Base-by-base conservation (phyloP, 2,113 vertebrate genomes). In the Eurystomus gularis region DNA sequence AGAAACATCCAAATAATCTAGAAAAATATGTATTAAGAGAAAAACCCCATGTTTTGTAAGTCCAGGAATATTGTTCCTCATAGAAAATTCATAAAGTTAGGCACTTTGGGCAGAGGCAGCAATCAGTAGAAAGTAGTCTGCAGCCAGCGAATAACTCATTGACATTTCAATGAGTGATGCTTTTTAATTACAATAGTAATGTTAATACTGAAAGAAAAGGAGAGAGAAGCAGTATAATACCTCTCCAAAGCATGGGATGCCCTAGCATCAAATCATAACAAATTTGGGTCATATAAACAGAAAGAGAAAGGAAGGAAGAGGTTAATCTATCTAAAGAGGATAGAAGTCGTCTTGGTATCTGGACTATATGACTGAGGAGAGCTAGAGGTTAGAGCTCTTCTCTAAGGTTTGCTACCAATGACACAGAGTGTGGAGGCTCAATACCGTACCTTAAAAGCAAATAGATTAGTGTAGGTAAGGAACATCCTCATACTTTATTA, bases 351-450 rank as follows among this genome's bases (percentile, higher is more conserved):
- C 46, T 40, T 44, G 31, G 8, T 33, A 26, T 48, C 25, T 62
- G 9, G 13, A 31, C 18, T 49, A 10, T 46, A 48, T 19, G 28
- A 25, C n/a, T 52, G 39, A 49, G 28, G 57, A 16, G 29, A 86
- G 17, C 29, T 61, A 19, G 28, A 90, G 7, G 2, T 37, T 26
- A 71, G 71, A 88, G 46, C 9, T 51, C 15, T 40, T 76, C 26
- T 51, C 16, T 35, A n/a, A 57, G 19, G 12, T 35, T 82, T 87
- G 8, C n/a, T 73, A 20, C 49, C 40, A 39, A 0, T 25, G 31
- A 35, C 6, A 2, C 7, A n/a, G n/a, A 7, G 3, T 42, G 16
- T 40, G 19, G 11, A 40, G 13, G 9, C 14, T 75, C 0, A 0
- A 9, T 46, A 60, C 4, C 19, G 5, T 65, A 49, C 11, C 18